Percentiles rank a stretch among this genome's conserved stretches.
These are phyloP conservation scores for Rutpela maculata DNA, from an alignment of 2,888 invertebrate species.

Conservation along the genomic window DNA sequence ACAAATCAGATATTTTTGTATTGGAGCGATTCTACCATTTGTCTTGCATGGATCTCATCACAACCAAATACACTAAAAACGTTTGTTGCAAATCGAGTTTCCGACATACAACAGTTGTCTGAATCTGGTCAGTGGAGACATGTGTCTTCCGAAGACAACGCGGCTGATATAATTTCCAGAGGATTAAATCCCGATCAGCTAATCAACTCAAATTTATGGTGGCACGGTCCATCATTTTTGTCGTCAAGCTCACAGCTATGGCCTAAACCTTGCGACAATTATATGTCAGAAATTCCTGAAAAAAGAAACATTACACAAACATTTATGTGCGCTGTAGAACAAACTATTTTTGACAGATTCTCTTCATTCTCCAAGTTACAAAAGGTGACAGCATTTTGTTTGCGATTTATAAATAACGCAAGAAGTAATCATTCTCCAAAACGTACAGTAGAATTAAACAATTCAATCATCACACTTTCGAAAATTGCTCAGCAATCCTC, in stretches of 20 bases:
- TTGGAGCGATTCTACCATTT: constrained; percentile 41
- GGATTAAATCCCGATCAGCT: constrained; percentile 8
- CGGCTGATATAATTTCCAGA: constrained; percentile 32
- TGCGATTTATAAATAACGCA: constrained; percentile 9
- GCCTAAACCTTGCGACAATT: neutral
- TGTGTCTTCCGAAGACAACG: constrained; percentile 8
- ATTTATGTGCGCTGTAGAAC: neutral
- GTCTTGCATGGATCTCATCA: constrained; percentile 37
- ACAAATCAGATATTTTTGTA: constrained; percentile 12
- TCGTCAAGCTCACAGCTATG: neutral
- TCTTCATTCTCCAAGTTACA: neutral
- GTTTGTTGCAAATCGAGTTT: constrained; percentile 39
- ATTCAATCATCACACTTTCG: neutral
- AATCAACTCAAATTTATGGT: constrained; percentile 12
- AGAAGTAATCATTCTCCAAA: neutral
- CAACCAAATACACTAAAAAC: constrained; percentile 35
- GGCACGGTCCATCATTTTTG: constrained; percentile 5
- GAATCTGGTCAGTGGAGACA: constrained; percentile 10
- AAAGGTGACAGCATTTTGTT: neutral
- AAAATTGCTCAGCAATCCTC: neutral
- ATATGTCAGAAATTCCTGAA: neutral
- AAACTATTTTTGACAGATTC: neutral
- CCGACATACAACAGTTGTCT: constrained; percentile 17
- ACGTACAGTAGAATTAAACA: neutral
- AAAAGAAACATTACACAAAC: neutral